Base-by-base conservation (phyloP, 2,797 vertebrate genomes). In the Glossophaga mutica region DNA sequence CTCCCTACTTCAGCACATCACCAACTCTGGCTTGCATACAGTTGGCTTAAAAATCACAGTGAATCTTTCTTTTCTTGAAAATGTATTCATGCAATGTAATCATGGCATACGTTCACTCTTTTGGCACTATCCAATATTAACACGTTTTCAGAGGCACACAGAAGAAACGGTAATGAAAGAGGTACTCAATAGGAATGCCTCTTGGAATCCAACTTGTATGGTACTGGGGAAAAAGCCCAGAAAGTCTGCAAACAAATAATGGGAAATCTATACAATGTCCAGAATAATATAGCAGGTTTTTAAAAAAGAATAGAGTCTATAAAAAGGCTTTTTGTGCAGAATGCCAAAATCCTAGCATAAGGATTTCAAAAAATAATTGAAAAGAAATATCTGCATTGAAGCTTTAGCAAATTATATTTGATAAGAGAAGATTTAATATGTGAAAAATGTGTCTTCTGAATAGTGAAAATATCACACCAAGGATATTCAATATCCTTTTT, bases 141-240 rank as follows among this genome's bases (percentile, higher is more conserved):
- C 46, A 65, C 10, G 9, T 48, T 94, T 97, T 94, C 82, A 86
- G 85, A 95, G 96, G 95, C 68, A 95, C 96, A 94, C 3, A 86
- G 76, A 92, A 87, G 73, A 87, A 96, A 81, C 65, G 55, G 26
- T 46, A 90, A 92, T 88, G 87, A 96, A 97, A 90, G 81, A 95
- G 70, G 67, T 32, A 91, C 29, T 91, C 79, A 85, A 10, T 8
- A 95, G 55, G 88, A 92, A 91, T 84, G 50, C 67, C 76, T 87
- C 44, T 71, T 73, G 87, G 67, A 90, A 95, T 92, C 37, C 77
- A 93, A 94, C 96, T 93, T 94, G 91, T 85, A 82, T 68, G 48
- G 62, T 37, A 14, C 79, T 77, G 39, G 94, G 85, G 90, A 71
- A 94, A 95, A 97, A 92, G 59, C 70, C 93, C 76, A 94, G 77